Percentiles rank a stretch among this genome's conserved stretches.
Conservation (phyloP, 2,797 vertebrate species). For the Sphenodon punctatus region DNA sequence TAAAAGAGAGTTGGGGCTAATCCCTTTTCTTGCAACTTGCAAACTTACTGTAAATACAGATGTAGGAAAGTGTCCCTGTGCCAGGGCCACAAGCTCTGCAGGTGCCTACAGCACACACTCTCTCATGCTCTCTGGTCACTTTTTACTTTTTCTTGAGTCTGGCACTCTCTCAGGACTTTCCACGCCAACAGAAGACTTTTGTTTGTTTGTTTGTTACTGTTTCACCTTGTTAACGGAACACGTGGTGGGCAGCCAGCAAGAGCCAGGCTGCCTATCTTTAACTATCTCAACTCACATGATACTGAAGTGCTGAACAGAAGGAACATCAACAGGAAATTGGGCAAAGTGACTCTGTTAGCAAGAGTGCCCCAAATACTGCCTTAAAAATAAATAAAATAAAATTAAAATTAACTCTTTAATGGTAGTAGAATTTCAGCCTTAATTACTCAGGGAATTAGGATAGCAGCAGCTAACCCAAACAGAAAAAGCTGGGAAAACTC, state of each 20-base stretch:
- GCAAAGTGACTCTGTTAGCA: conserved; percentile 61
- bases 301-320: conserved; percentile 41
- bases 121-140: neutral
- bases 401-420: neutral
- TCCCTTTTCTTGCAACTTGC: conserved; percentile 27
- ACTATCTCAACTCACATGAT: conserved; percentile 73
- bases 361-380: neutral
- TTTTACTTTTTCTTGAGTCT: conserved; percentile 42
- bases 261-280: conserved; percentile 65
- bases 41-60: conserved; percentile 50
- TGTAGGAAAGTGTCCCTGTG: conserved; percentile 61
- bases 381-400: neutral
- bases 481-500: too few species aligned
- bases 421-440: neutral
- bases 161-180: conserved; percentile 51
- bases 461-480: too few species aligned
- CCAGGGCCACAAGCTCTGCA: conserved; percentile 33
- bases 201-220: conserved; percentile 26
- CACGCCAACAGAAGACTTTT: conserved; percentile 27
- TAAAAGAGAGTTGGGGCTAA: conserved; percentile 7
- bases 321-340: conserved; percentile 75
- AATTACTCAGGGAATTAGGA: too few species aligned
- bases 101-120: neutral
- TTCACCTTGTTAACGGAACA: conserved; percentile 61
- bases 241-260: conserved; percentile 64